phyloP scores from a whole-genome alignment of 2,888 invertebrate species.

The Mayetiola destructor region DNA sequence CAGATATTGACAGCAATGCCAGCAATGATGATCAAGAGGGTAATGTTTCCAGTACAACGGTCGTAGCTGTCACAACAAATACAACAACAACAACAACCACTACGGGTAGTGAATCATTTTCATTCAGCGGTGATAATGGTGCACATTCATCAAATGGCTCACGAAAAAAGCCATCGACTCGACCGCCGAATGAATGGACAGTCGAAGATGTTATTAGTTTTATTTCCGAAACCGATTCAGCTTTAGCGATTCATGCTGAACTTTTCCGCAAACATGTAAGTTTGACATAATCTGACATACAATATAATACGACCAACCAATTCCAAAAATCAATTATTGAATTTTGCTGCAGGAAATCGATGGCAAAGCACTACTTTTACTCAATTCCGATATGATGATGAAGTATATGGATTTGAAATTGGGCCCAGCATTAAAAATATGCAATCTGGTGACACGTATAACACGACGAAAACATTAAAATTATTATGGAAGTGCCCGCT shows the following conservation, averaged over 20 bases:
- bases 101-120: constrained; percentile 3
- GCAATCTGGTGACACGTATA: constrained; percentile 61
- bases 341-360: constrained; percentile 76
- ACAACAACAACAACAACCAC: constrained; percentile 3
- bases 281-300: too few relatives aligned
- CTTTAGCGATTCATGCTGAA: constrained; percentile 75
- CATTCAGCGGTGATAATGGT: background rate
- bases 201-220: constrained; percentile 90
- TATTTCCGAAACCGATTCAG: constrained; percentile 72
- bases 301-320: too few relatives aligned
- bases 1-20: background rate
- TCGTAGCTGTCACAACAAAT: background rate
- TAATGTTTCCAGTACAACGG: constrained; percentile 2
- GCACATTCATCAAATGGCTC: constrained; percentile 11
- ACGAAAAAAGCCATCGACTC: constrained; percentile 33
- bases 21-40: constrained; percentile 1
- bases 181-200: constrained; percentile 72
- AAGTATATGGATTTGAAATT: constrained; percentile 95
- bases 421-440: constrained; percentile 93
- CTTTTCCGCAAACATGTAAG: constrained; percentile 81
- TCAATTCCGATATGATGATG: constrained; percentile 99
- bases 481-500: background rate
- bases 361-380: constrained; percentile 82
- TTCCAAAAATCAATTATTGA: too few relatives aligned
- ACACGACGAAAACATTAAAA: constrained; percentile 19